Conservation (phyloP, 2,797 vertebrate genomes). For the Phoxinus dragarum region DNA sequence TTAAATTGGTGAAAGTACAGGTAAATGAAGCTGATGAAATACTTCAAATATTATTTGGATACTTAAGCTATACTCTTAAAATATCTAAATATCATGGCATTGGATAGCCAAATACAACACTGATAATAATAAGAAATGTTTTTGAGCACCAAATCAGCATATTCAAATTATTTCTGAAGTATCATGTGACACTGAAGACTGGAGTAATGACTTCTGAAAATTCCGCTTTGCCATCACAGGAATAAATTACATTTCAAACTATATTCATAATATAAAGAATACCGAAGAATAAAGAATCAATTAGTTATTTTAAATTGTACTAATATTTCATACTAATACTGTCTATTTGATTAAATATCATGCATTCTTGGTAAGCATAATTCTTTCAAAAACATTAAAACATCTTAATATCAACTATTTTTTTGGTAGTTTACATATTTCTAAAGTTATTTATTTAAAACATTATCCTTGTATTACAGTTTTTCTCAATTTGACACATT, state of each 20-base stretch:
- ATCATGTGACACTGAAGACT: not conserved
- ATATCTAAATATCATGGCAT: not conserved
- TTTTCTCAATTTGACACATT: no score
- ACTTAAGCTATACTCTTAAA: not conserved
- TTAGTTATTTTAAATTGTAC: no score
- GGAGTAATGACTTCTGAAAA: not conserved
- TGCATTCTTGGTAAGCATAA: not conserved
- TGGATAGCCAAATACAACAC: not conserved
- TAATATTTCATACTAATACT: no score
- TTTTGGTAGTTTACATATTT: not conserved
- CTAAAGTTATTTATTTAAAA: not conserved
- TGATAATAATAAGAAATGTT: not conserved
- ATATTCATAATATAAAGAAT: not conserved
- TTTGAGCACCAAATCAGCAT: not conserved
- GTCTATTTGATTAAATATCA: not conserved
- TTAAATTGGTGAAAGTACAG: not conserved
- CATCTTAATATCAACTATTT: not conserved
- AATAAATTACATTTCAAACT: not conserved
- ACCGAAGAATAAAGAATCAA: not conserved
- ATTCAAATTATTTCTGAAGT: not conserved
- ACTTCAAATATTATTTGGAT: not conserved
- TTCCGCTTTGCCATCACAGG: not conserved
- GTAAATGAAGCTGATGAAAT: not conserved
- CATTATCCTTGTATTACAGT: no score
- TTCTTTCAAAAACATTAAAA: not conserved